Evolutionary conservation across 2,888 invertebrate species (phyloP).

Genomic region (Carterocephalus palaemon): DNA sequence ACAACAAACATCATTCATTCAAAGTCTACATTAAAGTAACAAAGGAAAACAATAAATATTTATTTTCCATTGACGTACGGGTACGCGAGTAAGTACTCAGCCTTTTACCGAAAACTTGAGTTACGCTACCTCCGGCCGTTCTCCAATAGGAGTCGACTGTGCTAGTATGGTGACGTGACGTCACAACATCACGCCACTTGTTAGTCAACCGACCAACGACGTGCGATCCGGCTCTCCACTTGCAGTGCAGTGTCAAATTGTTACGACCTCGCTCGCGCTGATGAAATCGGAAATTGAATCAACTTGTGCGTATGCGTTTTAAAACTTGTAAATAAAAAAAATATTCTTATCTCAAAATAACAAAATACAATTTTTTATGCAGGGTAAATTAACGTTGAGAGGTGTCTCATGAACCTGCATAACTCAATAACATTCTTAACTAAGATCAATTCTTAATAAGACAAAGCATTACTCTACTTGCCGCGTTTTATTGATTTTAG

Average conservation of each 20-base stretch:
- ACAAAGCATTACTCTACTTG: too few relatives aligned
- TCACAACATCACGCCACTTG: slow-evolving; percentile 78
- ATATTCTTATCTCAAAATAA: too few relatives aligned
- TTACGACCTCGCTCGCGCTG: slow-evolving; percentile 33
- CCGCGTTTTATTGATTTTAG: too few relatives aligned
- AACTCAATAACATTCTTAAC: too few relatives aligned
- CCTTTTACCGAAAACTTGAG: slow-evolving; percentile 15
- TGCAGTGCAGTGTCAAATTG: slow-evolving; percentile 39
- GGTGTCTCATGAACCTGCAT: too few relatives aligned
- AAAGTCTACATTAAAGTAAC: not conserved
- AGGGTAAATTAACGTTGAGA: too few relatives aligned
- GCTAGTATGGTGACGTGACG: slow-evolving; percentile 73
- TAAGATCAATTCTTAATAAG: too few relatives aligned
- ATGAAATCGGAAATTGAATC: slow-evolving; percentile 28
- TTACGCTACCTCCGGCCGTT: slow-evolving; percentile 19
- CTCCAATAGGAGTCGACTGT: slow-evolving; percentile 58
- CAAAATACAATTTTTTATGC: too few relatives aligned
- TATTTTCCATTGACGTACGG: slow-evolving; percentile 17
- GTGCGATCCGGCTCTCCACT: slow-evolving; percentile 63
- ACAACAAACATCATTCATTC: too few relatives aligned
- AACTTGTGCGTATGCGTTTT: slow-evolving; percentile 5
- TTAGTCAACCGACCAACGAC: slow-evolving; percentile 62
- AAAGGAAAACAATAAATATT: not conserved
- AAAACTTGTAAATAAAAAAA: not conserved
- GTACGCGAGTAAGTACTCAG: slow-evolving; percentile 8